A percentile compares a stretch with the other conserved stretches of the same genome.
Conservation (phyloP, 2,888 invertebrate genomes). For the Bellardia pandia region DNA sequence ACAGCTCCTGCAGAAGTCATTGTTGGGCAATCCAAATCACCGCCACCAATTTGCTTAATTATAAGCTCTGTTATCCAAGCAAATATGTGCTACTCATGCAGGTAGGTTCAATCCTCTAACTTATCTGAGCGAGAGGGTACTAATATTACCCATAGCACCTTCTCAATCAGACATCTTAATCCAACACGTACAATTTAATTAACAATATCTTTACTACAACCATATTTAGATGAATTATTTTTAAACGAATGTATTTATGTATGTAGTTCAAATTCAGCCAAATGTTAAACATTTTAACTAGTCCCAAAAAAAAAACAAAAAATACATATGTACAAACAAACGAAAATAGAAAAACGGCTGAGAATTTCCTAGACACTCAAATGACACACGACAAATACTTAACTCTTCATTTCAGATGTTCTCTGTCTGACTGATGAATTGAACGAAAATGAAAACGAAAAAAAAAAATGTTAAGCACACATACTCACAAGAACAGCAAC, state of each 20-base stretch:
- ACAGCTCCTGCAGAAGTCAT: no score
- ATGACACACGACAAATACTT: conserved; percentile 52
- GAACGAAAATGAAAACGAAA: neutral
- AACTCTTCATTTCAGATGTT: conserved; percentile 43
- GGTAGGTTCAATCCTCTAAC: no score
- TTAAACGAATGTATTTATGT: neutral
- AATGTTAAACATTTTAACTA: neutral
- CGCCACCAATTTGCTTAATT: no score
- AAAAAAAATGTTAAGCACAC: conserved; percentile 20
- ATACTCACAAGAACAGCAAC: conserved; percentile 3
- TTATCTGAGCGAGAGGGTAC: no score
- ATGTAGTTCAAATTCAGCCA: neutral
- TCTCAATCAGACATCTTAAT: no score
- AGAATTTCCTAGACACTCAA: conserved; percentile 50
- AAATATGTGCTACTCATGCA: no score
- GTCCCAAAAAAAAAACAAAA: neutral
- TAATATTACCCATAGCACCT: no score
- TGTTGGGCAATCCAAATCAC: no score
- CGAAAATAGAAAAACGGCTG: neutral
- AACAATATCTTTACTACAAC: no score
- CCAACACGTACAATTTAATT: no score
- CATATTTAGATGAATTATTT: no score
- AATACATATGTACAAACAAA: neutral
- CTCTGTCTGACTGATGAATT: conserved; percentile 31
- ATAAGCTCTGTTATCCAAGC: no score